phyloP scores from a whole-genome alignment of 92 coral and sea anemone genomes.

The Epizoanthus ramosus region DNA sequence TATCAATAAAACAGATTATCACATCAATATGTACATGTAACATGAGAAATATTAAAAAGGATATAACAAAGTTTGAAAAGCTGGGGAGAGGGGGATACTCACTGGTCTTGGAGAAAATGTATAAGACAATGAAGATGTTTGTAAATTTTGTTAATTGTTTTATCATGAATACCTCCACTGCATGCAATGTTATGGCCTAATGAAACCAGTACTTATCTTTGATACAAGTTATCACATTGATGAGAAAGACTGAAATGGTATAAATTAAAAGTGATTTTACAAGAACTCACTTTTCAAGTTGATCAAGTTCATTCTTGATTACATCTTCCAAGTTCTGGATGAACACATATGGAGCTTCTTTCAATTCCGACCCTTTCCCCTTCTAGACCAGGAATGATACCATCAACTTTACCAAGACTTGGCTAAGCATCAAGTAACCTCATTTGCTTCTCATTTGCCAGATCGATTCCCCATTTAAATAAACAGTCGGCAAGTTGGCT shows the following conservation, averaged over 20 bases:
- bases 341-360: background rate
- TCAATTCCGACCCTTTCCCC: background rate
- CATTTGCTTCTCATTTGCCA: conserved; percentile 4
- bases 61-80: too few species aligned
- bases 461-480: background rate
- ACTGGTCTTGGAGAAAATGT: too few species aligned
- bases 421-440: background rate
- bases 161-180: background rate
- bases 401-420: background rate
- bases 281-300: conserved; percentile 1
- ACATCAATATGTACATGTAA: too few species aligned
- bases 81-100: too few species aligned
- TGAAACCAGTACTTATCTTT: conserved; percentile 5
- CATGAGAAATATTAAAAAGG: too few species aligned
- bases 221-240: background rate
- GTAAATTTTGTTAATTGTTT: too few species aligned
- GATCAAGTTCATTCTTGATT: conserved; percentile 10
- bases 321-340: background rate
- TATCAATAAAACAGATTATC: background rate
- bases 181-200: background rate
- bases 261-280: background rate
- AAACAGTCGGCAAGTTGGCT: background rate
- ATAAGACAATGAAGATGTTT: too few species aligned
- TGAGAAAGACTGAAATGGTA: background rate
- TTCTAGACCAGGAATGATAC: background rate